phyloP scores from a whole-genome alignment of 2,797 vertebrate genomes.

The Aselliscus stoliczkanus region DNA sequence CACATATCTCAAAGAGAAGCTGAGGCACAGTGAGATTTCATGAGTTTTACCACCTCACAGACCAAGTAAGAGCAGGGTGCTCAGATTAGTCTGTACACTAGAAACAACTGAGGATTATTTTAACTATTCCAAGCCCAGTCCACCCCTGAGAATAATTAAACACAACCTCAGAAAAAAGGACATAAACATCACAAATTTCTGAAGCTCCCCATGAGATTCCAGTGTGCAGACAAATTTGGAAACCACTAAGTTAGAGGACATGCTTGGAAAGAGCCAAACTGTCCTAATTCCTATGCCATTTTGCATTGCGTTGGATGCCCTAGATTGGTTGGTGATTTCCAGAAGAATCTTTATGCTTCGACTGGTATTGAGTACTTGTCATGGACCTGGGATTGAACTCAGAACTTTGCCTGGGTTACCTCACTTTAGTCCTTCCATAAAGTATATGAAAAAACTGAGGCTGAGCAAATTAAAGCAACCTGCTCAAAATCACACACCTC shows the following conservation, averaged over 20 bases:
- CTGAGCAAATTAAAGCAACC: background rate
- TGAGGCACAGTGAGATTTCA: background rate
- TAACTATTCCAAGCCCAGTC: background rate
- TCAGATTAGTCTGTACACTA: background rate
- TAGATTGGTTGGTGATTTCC: background rate
- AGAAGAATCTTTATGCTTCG: background rate
- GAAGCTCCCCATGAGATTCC: background rate
- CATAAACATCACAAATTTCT: background rate
- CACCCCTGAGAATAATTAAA: background rate
- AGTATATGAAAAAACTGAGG: background rate
- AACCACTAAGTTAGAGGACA: background rate
- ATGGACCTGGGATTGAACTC: background rate
- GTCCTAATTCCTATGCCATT: background rate
- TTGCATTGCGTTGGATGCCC: background rate
- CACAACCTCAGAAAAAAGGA: background rate
- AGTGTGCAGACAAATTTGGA: background rate
- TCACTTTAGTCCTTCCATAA: background rate
- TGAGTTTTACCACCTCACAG: background rate
- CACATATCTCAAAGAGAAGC: background rate
- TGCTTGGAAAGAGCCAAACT: accelerated
- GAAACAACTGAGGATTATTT: background rate
- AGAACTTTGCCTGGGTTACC: background rate
- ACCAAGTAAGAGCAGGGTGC: background rate
- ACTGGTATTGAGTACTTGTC: background rate
- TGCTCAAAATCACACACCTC: background rate